These are phyloP conservation scores for Parthenolecanium corni DNA, from an alignment of 2,888 invertebrate genomes.

Conservation along the genomic window DNA sequence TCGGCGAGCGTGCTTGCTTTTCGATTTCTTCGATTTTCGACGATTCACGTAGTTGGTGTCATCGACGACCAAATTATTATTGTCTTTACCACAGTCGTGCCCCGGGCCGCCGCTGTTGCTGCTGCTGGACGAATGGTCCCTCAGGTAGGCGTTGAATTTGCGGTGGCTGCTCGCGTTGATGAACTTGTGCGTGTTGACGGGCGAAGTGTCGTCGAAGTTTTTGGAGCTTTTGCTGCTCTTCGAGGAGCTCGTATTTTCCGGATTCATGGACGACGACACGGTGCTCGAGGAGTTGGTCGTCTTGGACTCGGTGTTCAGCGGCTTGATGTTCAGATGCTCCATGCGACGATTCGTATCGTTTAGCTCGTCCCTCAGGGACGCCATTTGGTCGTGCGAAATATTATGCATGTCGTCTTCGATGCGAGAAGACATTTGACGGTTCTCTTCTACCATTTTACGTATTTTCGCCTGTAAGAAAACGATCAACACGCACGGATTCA, in stretches of 20 bases:
- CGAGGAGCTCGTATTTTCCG: conserved; percentile 20
- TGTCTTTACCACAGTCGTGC: conserved; percentile 40
- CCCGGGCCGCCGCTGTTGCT: conserved; percentile 38
- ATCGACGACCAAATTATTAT: conserved; percentile 12
- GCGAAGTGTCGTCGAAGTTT: conserved; percentile 19
- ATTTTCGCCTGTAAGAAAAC: conserved; percentile 54
- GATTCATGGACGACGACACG: background rate
- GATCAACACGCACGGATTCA: background rate
- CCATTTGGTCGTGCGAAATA: conserved; percentile 51
- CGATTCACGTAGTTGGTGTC: conserved; percentile 26
- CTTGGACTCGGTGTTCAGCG: conserved; percentile 26
- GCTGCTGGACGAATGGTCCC: conserved; percentile 38
- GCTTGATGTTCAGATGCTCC: conserved; percentile 37
- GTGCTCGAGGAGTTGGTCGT: background rate
- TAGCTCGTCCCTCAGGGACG: conserved; percentile 44
- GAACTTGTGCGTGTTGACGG: conserved; percentile 11
- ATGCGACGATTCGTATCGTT: conserved; percentile 43
- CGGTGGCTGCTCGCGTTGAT: conserved; percentile 16
- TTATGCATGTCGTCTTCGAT: conserved; percentile 52
- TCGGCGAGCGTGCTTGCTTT: conserved; percentile 16
- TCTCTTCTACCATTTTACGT: conserved; percentile 82
- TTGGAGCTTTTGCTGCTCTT: conserved; percentile 23
- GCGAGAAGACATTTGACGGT: conserved; percentile 44
- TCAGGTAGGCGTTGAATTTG: conserved; percentile 15
- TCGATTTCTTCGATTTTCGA: conserved; percentile 23